A percentile compares a stretch with the other conserved stretches of the same genome.
Evolutionary conservation across 1,140 invertebrate genomes (phyloP).

Genomic region (Drosophila arizonae): DNA sequence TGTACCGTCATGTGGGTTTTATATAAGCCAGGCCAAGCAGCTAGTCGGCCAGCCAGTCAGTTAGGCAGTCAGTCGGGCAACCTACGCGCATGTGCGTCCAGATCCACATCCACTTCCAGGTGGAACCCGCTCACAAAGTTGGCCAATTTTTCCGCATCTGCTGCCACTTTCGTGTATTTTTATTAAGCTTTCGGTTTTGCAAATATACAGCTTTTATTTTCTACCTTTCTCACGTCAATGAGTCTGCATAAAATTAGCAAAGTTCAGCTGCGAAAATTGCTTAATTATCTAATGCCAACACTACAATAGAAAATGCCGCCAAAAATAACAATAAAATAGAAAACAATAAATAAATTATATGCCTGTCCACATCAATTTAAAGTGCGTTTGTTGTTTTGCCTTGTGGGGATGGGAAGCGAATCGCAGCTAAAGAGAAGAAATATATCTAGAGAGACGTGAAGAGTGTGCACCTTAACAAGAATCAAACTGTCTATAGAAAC

Average conservation of each 20-base stretch:
- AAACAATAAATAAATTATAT: constrained; percentile 43
- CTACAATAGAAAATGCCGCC: constrained; percentile 41
- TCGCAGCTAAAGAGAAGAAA: not conserved
- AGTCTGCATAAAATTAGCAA: constrained; percentile 61
- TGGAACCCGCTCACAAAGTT: constrained; percentile 45
- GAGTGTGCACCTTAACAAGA: not conserved
- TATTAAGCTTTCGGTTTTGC: constrained; percentile 32
- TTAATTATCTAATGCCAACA: constrained; percentile 52
- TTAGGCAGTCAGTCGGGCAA: constrained; percentile 17
- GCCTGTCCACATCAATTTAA: constrained; percentile 31
- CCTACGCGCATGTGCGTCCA: constrained; percentile 66
- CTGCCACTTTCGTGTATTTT: constrained; percentile 9
- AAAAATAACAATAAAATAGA: constrained; percentile 27
- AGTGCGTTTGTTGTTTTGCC: constrained; percentile 27
- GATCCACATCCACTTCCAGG: constrained; percentile 66
- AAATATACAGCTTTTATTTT: constrained; percentile 35
- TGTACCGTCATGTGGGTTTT: constrained; percentile 65
- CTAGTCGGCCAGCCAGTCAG: constrained; percentile 13
- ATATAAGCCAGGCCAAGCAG: constrained; percentile 63
- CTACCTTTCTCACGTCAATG: constrained; percentile 56
- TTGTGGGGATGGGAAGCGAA: constrained; percentile 29
- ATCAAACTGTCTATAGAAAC: constrained; percentile 14
- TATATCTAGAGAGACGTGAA: not conserved
- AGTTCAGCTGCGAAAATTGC: constrained; percentile 44
- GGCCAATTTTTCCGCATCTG: constrained; percentile 76